These are phyloP conservation scores for Stichopus horrens DNA, from an alignment of 53 echinoderm and acorn worm genomes.

Conservation along the genomic window DNA sequence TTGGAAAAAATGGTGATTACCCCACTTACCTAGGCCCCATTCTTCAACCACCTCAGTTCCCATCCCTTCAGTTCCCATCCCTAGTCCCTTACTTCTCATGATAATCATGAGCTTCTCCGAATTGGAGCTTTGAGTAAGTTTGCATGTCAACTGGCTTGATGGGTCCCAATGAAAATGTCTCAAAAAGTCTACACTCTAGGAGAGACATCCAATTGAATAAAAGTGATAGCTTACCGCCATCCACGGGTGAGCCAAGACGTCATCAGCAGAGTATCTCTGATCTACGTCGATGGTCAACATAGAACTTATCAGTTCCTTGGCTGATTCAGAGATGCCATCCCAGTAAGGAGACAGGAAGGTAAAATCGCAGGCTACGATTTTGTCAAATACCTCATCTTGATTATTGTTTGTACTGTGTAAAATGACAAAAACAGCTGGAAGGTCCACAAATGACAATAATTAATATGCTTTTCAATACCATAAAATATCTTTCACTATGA, in stretches of 20 bases:
- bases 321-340: conserved; percentile 91
- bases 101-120: no score
- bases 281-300: conserved; percentile 88
- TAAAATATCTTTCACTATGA: no score
- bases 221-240: conserved; percentile 66
- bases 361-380: conserved; percentile 86
- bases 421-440: not conserved
- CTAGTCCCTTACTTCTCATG: no score
- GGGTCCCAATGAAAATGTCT: not conserved
- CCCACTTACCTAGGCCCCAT: no score
- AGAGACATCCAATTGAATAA: not conserved
- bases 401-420: conserved; percentile 66
- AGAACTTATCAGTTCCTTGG: conserved; percentile 87
- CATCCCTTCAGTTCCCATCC: no score
- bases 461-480: not conserved
- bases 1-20: no score
- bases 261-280: conserved; percentile 77
- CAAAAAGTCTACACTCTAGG: not conserved
- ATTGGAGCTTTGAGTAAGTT: no score
- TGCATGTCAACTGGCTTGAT: no score
- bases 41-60: no score
- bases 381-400: conserved; percentile 96
- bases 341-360: conserved; percentile 85
- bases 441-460: not conserved
- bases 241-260: conserved; percentile 96